Base-by-base conservation (phyloP, 2,797 vertebrate species). In the Pangasius larnaudii region DNA sequence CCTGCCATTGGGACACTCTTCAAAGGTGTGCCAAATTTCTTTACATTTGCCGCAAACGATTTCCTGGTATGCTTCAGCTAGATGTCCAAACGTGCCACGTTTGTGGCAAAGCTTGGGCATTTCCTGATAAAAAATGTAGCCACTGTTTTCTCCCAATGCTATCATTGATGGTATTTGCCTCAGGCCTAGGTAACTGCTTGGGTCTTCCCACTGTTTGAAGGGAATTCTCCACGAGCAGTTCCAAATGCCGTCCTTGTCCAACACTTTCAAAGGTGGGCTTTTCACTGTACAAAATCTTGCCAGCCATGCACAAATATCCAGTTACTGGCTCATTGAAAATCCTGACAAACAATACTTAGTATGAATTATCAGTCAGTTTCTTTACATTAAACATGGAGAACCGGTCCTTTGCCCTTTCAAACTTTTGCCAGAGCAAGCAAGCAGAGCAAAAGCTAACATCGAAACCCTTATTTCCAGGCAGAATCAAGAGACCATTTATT, bases 81-180 rank as follows among this genome's bases (percentile, higher is more conserved):
- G 2, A 5, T 86, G 84, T 5, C 71, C 79, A 46, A 61, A 16
- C 0, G 22, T 71, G 2, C 59, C 83, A 78, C 84, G 88, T 14
- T 84, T 89, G 5, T 46, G 13, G 51, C 51, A 53, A 13, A 53
- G 51, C 14, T 53, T 53, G 11, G 87, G 90, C 61, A 92, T 89
- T 0, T 86, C 90, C 7, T 89, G 89, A 33, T 91, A 91, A 0
- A 58, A 78, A 6, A 75, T 58, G 22, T 86, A 85, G 4, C 81
- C 86, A 1, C 67, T 16, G 42, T 89, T 88, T 18, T 86, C 74
- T 14, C 51, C 51, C 51, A 53, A 53, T 0, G 14, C 51, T 53
- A 53, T 53, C 51, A 53, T 53, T 11, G 51, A 53, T 53, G 51
- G 51, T 14, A 14, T 11, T 53, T 53, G 51, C 13, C 51, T 14